Evolutionary conservation across 2,797 vertebrate genomes (phyloP), one percentile per base, ranked within the genome.

Genomic region (Cercopithecus hamlyni): DNA sequence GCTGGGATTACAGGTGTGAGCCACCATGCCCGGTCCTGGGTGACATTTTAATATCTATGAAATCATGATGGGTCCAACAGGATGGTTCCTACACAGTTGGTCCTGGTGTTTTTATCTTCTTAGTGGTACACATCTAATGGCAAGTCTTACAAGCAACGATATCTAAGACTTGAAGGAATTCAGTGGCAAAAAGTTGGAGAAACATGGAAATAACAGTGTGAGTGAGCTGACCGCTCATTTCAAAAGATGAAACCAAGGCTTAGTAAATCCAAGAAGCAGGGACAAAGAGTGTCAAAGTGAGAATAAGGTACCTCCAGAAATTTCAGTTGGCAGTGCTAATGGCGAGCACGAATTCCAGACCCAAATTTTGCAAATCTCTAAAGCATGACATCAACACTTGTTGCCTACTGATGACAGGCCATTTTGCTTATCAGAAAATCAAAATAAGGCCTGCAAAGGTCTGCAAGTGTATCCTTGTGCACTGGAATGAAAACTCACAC

Each of bases 31-130:
- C 7, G 3, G 14, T 30, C 6, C 30, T 33, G 61, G 17, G 43
- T 72, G n/a, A 94, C 24, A 97, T 50, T 95, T 95, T 91, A 96
- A 91, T 27, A 95, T 80, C 20, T 91, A 19, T 64, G 48, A 94
- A 92, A 64, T 64, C 14, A 33, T 64, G 61, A 64, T 17, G 61
- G 61, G 20, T 67, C 43, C 86, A 70, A 72, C 20, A 55, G 17
- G 11, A 57, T 33, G 9, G 22, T 33, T 41, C 81, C 88, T 72
- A 64, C 50, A 81, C 5, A 86, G 45, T 0, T 73, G 55, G 72
- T 27, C 27, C 36, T 80, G 22, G 73, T 55, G n/a, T 45, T 72
- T 26, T 61, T 70, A 80, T 48, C 9, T 95, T 81, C 61, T 88
- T 57, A 57, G 75, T 95, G 45, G 41, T 52, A 84, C n/a, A 57